Base-by-base conservation (phyloP, 2,888 invertebrate genomes). In the Pecten maximus region DNA sequence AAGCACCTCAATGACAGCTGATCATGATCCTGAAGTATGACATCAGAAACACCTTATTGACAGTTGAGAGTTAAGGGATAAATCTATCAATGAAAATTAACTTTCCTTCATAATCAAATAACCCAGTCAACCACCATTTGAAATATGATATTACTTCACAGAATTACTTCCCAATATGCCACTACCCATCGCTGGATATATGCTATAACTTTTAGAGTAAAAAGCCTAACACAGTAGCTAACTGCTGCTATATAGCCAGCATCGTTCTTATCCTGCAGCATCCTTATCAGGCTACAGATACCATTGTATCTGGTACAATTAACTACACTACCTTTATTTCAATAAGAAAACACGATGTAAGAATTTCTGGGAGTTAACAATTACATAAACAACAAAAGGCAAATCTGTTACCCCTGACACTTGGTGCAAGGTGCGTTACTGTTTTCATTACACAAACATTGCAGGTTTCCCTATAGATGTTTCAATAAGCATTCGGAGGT, bases 321-420 rank as follows among this genome's bases (percentile, higher is more conserved):
- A 48, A 48, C 48, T 48, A 19, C 54, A 54, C 54, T 54, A 74
- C 74, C 74, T 35, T 28, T 10, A 19, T 10, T 35, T 74, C 74
- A 74, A 12, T 35, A 74, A 74, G 28, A 35, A 74, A 35, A 28
- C 23, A 74, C 3, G 74, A 3, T 74, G 28, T 44, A 8, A 74
- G 28, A 35, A 28, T 74, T 74, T 74, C 74, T 74, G 74, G 35
- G 35, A 23, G 28, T 74, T 60, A 60, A 60, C 60, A 6, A 23
- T 60, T 74, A 74, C 35, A 74, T 74, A 74, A 74, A 74, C 74
- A 74, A 74, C 28, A 28, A 74, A 74, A 74, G 74, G 35, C 74
- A 28, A 74, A 74, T 74, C 74, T 74, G 74, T 74, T 74, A 74
- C 35, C 35, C 74, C 74, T 35, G 74, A 74, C 74, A 74, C 74